Evolutionary conservation across 2,888 invertebrate genomes (phyloP), one percentile per base, ranked within the genome.

Genomic region (Acleris cristana): DNA sequence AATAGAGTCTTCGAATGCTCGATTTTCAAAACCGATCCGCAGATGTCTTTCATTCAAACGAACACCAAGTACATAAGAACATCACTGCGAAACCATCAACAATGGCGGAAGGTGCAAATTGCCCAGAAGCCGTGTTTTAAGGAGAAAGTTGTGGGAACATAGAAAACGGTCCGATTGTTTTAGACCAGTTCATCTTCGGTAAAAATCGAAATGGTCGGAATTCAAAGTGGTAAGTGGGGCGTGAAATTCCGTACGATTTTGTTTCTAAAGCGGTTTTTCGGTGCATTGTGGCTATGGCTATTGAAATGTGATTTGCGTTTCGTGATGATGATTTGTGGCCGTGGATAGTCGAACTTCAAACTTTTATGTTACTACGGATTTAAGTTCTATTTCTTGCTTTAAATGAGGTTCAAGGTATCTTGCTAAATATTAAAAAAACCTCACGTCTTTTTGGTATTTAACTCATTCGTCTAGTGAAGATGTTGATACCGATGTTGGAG

Each of bases 81-180:
- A 58, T 53, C 57, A 67, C 62, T 40, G 62, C 57, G 57, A 67
- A 72, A 69, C 67, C 73, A 78, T 75, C 81, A 87, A 88, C 86
- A 88, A 88, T 84, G 78, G 80, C 69, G 53, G 71, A 73, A 80
- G 79, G 84, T 84, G 86, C 79, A 82, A 87, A 87, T 80, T 78
- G 76, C 77, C 79, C 76, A 82, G 79, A 73, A 74, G 72, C 70
- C 71, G 76, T 79, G 78, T 78, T 72, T 79, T 78, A 76, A 60
- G 79, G 89, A 79, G 89, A 90, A 90, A 90, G 89, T 82, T 82
- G 79, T 86, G 87, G 76, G 87, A 87, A 87, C 79, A 78, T 82
- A 84, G 85, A 86, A 88, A 87, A 82, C 79, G 79, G 77, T 79
- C 78, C 76, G 75, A 72, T 71, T 69, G 73, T 70, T 71, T 65